These are phyloP conservation scores for Patagioenas fasciata DNA, from an alignment of 2,113 vertebrate genomes.

Conservation along the genomic window DNA sequence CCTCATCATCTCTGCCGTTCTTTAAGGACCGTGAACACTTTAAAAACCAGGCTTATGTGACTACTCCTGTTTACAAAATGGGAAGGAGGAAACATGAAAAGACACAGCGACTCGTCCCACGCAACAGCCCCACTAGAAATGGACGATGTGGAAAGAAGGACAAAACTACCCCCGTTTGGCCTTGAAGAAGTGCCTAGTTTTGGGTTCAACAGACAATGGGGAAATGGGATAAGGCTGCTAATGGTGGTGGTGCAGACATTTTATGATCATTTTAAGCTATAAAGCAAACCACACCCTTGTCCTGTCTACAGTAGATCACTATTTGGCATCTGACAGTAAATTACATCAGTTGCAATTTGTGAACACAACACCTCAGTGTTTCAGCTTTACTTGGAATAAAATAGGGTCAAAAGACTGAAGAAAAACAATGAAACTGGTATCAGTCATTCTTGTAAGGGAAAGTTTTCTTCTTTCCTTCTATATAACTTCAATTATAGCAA, in stretches of 20 bases:
- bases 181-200: neutral
- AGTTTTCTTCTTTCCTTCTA: neutral
- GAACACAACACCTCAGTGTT: neutral
- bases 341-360: neutral
- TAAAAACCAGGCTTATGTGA: neutral
- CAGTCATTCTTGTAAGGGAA: neutral
- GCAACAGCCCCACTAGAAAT: accelerated
- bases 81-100: neutral
- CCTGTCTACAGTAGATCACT: neutral
- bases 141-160: neutral
- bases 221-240: neutral
- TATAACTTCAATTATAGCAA: neutral
- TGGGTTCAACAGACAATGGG: accelerated
- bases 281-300: neutral
- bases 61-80: neutral
- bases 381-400: neutral
- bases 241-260: neutral
- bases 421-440: neutral
- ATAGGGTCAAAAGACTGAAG: neutral
- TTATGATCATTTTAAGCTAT: neutral
- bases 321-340: neutral
- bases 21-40: neutral
- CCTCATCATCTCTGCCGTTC: neutral
- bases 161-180: neutral
- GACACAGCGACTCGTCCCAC: neutral